Conservation (phyloP, 1,140 invertebrate genomes). For the Bombus sibiricus region DNA sequence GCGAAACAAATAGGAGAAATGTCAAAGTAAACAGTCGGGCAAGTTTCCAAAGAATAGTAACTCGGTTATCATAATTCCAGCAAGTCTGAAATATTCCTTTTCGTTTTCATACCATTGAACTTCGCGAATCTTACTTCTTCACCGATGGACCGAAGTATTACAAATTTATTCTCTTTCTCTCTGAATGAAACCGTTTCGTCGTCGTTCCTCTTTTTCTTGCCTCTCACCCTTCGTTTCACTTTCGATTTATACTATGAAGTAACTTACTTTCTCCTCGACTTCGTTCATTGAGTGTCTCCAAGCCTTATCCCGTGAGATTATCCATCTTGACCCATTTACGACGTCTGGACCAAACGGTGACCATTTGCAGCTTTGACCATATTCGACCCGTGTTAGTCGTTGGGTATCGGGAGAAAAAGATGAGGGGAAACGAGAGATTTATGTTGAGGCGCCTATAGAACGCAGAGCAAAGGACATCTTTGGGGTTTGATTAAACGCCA, state of each 20-base stretch:
- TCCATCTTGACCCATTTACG: slow-evolving; percentile 3
- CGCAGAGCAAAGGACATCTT: not conserved
- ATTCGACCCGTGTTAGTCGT: not conserved
- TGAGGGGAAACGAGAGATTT: not conserved
- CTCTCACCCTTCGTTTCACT: not conserved
- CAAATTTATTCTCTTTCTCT: no score
- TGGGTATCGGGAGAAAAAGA: not conserved
- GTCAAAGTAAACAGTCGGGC: not conserved
- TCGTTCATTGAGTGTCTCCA: not conserved
- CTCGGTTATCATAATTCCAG: not conserved
- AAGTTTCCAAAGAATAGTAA: not conserved
- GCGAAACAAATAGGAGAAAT: not conserved
- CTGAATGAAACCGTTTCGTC: no score
- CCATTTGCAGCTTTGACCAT: slow-evolving; percentile 10
- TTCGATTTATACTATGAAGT: no score
- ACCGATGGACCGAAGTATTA: no score
- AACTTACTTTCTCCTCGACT: not conserved
- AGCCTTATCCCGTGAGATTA: not conserved
- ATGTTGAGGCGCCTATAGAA: not conserved
- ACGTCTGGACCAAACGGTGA: not conserved
- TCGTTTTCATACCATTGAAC: not conserved
- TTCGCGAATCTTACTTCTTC: no score
- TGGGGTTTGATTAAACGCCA: slow-evolving; percentile 27
- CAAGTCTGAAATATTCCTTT: not conserved
- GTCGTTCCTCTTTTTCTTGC: not conserved